phyloP scores from a whole-genome alignment of 2,888 invertebrate species.

The Beris morrisii region DNA sequence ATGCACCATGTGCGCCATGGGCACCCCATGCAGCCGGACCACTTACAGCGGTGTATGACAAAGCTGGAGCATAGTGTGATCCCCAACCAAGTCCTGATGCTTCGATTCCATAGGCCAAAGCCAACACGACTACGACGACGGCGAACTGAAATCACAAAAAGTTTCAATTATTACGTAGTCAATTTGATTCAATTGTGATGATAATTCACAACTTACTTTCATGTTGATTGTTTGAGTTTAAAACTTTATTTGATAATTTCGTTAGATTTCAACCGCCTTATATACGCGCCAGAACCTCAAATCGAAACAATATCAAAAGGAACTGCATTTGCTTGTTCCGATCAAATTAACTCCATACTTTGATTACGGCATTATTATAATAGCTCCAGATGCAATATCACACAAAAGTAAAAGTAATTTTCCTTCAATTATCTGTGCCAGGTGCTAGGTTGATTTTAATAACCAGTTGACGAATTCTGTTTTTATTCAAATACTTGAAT shows the following conservation, averaged over 20 bases:
- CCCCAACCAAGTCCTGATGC: constrained; percentile 41
- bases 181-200: too few relatives aligned
- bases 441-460: background rate
- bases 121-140: constrained; percentile 48
- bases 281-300: background rate
- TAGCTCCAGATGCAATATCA: background rate
- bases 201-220: constrained; percentile 47
- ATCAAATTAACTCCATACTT: too few relatives aligned
- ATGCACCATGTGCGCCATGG: constrained; percentile 30
- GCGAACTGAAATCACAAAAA: constrained; percentile 43
- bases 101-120: constrained; percentile 41
- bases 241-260: constrained; percentile 5
- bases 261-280: too few relatives aligned
- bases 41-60: constrained; percentile 39
- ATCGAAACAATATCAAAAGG: background rate
- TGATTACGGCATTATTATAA: too few relatives aligned
- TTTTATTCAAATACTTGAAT: too few relatives aligned
- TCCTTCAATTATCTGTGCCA: constrained; percentile 3
- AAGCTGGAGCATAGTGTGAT: constrained; percentile 24
- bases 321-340: background rate
- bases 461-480: background rate
- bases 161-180: too few relatives aligned
- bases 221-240: constrained; percentile 45
- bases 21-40: constrained; percentile 23
- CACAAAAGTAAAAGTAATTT: constrained; percentile 19